Conservation (phyloP, 1,140 invertebrate species). For the Mactra quadrangularis region DNA sequence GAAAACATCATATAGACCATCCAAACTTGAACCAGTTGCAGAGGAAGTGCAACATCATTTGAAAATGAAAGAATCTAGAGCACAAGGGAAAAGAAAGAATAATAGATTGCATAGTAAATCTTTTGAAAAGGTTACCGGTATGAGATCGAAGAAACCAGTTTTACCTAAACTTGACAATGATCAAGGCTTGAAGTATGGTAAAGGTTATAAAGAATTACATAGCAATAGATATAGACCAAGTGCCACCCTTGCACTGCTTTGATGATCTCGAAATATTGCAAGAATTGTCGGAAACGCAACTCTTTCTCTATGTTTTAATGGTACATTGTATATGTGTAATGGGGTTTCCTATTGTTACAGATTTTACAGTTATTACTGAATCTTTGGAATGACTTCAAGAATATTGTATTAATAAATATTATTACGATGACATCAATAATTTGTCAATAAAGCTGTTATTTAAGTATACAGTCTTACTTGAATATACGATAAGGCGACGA, state of each 20-base stretch:
- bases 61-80: background rate
- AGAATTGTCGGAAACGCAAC: background rate
- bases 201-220: conserved; percentile 43
- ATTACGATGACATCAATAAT: too few species aligned
- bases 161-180: conserved; percentile 14
- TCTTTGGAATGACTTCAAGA: too few species aligned
- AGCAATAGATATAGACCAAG: conserved; percentile 35
- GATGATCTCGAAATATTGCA: too few species aligned
- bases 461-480: too few species aligned
- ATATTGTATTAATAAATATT: too few species aligned
- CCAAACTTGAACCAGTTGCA: conserved; percentile 22
- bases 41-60: background rate
- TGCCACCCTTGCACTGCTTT: conserved; percentile 24
- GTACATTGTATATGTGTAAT: too few species aligned
- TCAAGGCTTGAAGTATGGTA: conserved; percentile 12
- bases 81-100: background rate
- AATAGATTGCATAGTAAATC: background rate
- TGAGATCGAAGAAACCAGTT: conserved; percentile 40
- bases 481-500: too few species aligned
- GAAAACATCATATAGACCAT: conserved; percentile 12
- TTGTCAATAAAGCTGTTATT: too few species aligned
- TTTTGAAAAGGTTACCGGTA: background rate
- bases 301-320: background rate
- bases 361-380: too few species aligned
- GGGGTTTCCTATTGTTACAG: too few species aligned